phyloP scores from a whole-genome alignment of 2,797 vertebrate species.

The Onychomys arenicola region DNA sequence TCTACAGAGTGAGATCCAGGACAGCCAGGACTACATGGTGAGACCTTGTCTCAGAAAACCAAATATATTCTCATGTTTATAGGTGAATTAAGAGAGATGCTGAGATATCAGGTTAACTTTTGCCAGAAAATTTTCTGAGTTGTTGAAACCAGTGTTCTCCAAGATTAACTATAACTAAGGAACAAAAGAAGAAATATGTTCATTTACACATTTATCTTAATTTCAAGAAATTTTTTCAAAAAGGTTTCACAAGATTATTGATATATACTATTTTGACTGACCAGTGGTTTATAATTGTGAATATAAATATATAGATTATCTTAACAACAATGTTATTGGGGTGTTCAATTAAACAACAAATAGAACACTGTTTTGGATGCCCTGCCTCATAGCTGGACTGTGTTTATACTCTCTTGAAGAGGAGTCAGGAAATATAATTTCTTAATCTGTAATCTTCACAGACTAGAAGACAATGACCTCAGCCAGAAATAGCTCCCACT shows the following conservation, averaged over 20 bases:
- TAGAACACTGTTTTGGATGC: not conserved
- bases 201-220: conserved; percentile 51
- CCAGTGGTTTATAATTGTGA: not conserved
- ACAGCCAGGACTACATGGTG: not conserved
- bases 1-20: not conserved
- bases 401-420: not conserved
- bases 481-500: conserved; percentile 65
- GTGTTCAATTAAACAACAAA: not conserved
- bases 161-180: not conserved
- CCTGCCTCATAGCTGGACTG: not conserved
- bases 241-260: not conserved
- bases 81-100: not conserved
- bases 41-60: not conserved
- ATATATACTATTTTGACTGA: not conserved
- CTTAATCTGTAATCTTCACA: conserved; percentile 1
- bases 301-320: not conserved
- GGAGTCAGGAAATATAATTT: not conserved
- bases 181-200: conserved; percentile 36
- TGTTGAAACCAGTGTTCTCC: not conserved
- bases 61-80: not conserved
- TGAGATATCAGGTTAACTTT: not conserved
- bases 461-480: conserved; percentile 56
- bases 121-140: not conserved
- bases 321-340: not conserved
- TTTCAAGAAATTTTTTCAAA: not conserved